phyloP scores from a whole-genome alignment of 1,140 invertebrate genomes.

The Aphelinus atriplicis region DNA sequence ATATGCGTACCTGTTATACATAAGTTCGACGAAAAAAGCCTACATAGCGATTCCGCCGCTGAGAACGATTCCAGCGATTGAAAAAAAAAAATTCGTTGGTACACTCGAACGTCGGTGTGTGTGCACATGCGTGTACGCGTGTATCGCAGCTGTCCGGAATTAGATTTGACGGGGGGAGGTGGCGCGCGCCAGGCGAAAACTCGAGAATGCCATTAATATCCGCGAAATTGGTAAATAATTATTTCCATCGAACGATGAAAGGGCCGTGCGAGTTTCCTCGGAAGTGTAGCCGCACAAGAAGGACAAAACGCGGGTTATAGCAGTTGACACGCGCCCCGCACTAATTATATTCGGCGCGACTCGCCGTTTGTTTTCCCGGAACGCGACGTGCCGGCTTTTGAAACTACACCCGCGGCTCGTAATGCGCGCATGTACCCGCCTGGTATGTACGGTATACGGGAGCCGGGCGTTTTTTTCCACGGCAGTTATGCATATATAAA shows the following conservation, averaged over 20 bases:
- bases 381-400: constrained; percentile 35
- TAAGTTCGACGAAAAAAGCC: too few relatives aligned
- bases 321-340: constrained; percentile 37
- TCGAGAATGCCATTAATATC: background rate
- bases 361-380: constrained; percentile 39
- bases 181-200: background rate
- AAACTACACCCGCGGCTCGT: constrained; percentile 20
- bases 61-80: too few relatives aligned
- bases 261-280: constrained; percentile 24
- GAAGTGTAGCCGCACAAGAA: constrained; percentile 18
- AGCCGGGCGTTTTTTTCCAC: background rate
- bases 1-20: too few relatives aligned
- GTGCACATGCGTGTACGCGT: too few relatives aligned
- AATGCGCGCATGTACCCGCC: too few relatives aligned
- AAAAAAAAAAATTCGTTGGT: too few relatives aligned
- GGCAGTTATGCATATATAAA: too few relatives aligned
- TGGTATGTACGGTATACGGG: too few relatives aligned
- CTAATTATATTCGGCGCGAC: constrained; percentile 38
- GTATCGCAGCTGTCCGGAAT: too few relatives aligned
- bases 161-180: too few relatives aligned
- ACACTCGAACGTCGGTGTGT: too few relatives aligned
- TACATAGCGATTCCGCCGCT: too few relatives aligned
- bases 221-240: constrained; percentile 31
- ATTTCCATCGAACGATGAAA: constrained; percentile 35
- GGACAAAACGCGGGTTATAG: constrained; percentile 19